A percentile compares a stretch with the other conserved stretches of the same genome.
Conservation (phyloP, 1,140 invertebrate genomes). For the Nephila pilipes region DNA sequence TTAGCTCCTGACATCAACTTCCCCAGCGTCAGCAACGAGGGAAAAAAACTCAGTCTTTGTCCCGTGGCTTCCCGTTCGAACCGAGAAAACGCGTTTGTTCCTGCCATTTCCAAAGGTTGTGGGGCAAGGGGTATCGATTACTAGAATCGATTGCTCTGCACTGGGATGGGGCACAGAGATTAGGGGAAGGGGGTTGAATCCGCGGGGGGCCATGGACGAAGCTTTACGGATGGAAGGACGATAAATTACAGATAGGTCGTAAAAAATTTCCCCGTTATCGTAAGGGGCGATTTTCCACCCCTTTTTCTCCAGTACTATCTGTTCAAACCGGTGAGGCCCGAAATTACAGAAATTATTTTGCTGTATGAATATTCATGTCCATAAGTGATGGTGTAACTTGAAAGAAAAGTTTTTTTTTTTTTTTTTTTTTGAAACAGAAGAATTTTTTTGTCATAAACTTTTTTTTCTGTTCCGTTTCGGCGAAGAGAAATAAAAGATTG, state of each 20-base stretch:
- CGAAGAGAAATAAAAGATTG: constrained; percentile 8
- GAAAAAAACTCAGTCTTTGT: constrained; percentile 74
- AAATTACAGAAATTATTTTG: constrained; percentile 77
- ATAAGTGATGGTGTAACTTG: constrained; percentile 72
- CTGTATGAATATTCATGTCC: constrained; percentile 73
- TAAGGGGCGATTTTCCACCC: constrained; percentile 63
- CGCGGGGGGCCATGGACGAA: constrained; percentile 61
- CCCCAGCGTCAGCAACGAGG: constrained; percentile 61
- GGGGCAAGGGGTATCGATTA: constrained; percentile 76
- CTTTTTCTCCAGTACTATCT: constrained; percentile 55
- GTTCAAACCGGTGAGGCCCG: constrained; percentile 48
- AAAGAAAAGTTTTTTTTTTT: constrained; percentile 63
- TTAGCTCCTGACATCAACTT: constrained; percentile 76
- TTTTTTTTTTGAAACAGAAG: not conserved
- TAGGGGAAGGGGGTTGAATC: constrained; percentile 49
- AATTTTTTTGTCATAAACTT: not conserved
- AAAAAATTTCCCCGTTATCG: constrained; percentile 75
- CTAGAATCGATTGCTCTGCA: constrained; percentile 69
- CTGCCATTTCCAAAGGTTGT: constrained; percentile 75
- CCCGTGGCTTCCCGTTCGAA: constrained; percentile 72
- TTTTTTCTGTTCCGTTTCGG: not conserved
- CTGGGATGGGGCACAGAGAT: constrained; percentile 64
- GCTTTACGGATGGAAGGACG: constrained; percentile 76
- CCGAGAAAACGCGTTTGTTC: constrained; percentile 76
- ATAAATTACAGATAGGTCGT: constrained; percentile 76